phyloP scores from a whole-genome alignment of 2,113 vertebrate genomes.

The Brienomyrus brachyistius region DNA sequence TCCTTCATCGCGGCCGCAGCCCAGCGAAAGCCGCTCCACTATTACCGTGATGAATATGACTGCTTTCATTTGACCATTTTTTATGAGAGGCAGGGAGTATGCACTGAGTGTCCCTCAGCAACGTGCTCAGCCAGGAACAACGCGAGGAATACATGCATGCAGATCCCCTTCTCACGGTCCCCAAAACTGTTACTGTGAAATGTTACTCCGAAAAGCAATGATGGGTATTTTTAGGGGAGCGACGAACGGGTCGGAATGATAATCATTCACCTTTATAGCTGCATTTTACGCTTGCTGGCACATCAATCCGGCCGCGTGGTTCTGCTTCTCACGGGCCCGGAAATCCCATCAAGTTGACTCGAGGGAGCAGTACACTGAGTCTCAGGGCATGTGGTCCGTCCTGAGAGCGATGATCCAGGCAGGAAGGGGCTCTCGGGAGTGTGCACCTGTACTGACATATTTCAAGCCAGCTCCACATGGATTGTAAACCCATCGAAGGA shows the following conservation, averaged over 20 bases:
- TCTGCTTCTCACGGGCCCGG: background rate
- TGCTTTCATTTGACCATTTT: constrained; percentile 80
- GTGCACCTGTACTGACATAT: background rate
- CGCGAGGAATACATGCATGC: background rate
- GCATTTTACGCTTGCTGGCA: background rate
- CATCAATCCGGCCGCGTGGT: background rate
- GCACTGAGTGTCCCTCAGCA: constrained; percentile 42
- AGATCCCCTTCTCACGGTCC: background rate
- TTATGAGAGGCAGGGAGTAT: constrained; percentile 51
- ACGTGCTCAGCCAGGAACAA: constrained; percentile 11
- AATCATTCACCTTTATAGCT: constrained; percentile 5
- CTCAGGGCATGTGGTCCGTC: background rate
- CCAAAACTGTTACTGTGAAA: constrained; percentile 13
- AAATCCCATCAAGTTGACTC: background rate
- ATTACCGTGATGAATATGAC: constrained; percentile 99
- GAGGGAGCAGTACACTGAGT: background rate
- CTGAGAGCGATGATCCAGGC: background rate
- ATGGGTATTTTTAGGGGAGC: background rate
- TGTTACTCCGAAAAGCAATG: background rate
- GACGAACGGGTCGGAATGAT: background rate
- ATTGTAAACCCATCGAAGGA: background rate
- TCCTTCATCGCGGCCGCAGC: constrained; percentile 94
- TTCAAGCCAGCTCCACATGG: background rate
- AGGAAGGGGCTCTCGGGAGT: background rate
- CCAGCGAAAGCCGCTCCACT: constrained; percentile 94